phyloP scores from a whole-genome alignment of 1,140 invertebrate species.

The Drosophila elegans region DNA sequence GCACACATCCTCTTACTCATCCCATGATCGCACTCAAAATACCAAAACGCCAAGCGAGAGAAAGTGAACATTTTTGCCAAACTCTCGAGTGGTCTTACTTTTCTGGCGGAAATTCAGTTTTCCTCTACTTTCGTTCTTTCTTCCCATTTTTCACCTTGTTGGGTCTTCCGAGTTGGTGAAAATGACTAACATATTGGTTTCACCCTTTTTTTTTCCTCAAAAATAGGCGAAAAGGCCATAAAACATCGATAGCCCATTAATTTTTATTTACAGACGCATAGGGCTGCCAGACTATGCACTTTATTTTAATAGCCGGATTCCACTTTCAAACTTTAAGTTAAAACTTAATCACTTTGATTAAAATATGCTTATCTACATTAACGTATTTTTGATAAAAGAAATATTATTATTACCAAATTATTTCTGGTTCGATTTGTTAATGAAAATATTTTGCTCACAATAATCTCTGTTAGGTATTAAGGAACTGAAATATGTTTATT shows the following conservation, averaged over 20 bases:
- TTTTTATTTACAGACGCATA: neutral
- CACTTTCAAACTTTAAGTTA: neutral
- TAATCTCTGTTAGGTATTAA: too few relatives aligned
- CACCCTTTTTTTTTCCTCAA: neutral
- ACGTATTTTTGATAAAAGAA: too few relatives aligned
- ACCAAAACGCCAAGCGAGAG: conserved; percentile 9
- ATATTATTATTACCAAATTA: too few relatives aligned
- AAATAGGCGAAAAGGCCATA: neutral
- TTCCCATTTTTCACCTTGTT: neutral
- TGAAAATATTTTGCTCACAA: too few relatives aligned
- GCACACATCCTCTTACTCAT: too few relatives aligned
- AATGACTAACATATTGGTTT: neutral
- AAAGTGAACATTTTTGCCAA: neutral
- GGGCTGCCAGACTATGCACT: neutral
- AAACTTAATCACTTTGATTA: too few relatives aligned
- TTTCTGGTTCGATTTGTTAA: too few relatives aligned
- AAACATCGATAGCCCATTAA: neutral
- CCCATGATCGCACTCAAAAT: conserved; percentile 12
- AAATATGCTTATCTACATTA: too few relatives aligned
- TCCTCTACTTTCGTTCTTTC: neutral
- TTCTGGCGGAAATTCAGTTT: too few relatives aligned
- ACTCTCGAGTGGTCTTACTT: neutral
- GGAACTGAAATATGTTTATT: too few relatives aligned
- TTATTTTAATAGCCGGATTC: neutral
- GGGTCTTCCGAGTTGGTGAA: neutral